Base-by-base conservation (phyloP, 2,888 invertebrate genomes). In the Hyposoter dolosus region DNA sequence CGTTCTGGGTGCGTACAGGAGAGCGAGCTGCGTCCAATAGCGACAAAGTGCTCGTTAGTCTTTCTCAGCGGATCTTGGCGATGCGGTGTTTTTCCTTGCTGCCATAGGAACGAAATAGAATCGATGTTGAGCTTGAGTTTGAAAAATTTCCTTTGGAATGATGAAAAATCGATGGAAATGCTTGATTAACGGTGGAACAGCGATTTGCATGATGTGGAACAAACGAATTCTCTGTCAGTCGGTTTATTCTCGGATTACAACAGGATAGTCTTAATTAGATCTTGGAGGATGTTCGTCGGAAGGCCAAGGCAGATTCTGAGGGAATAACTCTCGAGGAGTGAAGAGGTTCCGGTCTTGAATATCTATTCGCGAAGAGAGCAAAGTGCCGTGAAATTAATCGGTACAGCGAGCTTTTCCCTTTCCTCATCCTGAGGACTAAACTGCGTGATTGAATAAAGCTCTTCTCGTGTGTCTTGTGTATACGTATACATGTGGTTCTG, bases 321-420 rank as follows among this genome's bases (percentile, higher is more conserved):
- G n/a, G 68, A 56, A 43, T 78, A 56, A 68, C 40, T 66, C 43
- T 69, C 68, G 35, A 28, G 60, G 43, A 56, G 56, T 69, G 28
- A 69, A 56, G 78, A 53, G 43, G 43, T 68, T 68, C 78, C 69
- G 15, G 53, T 78, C 78, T 78, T 69, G 68, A 78, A 78, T 69
- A 53, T 69, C 43, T 43, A 72, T 80, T 23, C 71, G 32, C 35
- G 71, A 63, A 60, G 72, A 81, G 65, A 50, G 76, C 82, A 71
- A 83, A 72, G 77, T 23, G 50, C 28, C 66, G 71, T 71, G 75
- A 63, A 86, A 86, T 81, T 80, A 81, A 83, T 77, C 68, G 77
- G 56, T 82, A 76, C 82, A 56, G 32, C 35, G 17, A 47, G 63
- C 12, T 10, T 40, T 53, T 66, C 19, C 32, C 43, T 43, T 68